Evolutionary conservation across 2,797 vertebrate genomes (phyloP).

Genomic region (Sebastes umbrosus): DNA sequence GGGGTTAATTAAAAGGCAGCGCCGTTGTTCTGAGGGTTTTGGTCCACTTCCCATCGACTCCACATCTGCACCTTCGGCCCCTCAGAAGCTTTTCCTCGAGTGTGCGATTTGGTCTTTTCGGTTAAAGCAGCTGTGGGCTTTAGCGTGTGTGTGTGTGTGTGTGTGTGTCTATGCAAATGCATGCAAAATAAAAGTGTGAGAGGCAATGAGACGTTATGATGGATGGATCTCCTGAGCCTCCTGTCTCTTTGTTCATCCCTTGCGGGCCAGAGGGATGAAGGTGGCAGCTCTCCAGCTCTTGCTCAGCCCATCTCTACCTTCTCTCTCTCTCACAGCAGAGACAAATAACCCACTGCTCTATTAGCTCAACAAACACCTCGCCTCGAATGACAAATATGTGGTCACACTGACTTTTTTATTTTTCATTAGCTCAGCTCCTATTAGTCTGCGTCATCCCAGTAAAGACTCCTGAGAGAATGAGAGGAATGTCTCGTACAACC

Average conservation of each 20-base stretch:
- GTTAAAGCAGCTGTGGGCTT: constrained; percentile 21
- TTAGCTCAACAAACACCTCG: constrained; percentile 63
- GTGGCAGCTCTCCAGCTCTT: constrained; percentile 65
- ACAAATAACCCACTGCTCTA: constrained; percentile 54
- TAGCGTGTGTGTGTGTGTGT: neutral
- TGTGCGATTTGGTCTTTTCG: constrained; percentile 6
- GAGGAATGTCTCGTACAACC: neutral
- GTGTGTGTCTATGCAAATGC: neutral
- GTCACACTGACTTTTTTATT: constrained; percentile 46
- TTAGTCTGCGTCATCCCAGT: constrained; percentile 31
- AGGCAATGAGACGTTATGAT: constrained; percentile 58
- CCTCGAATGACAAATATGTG: constrained; percentile 46
- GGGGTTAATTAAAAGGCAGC: constrained; percentile 64
- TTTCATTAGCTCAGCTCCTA: constrained; percentile 38
- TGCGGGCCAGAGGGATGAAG: constrained; percentile 49
- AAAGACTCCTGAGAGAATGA: constrained; percentile 24
- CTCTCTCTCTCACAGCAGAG: neutral
- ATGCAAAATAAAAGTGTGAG: constrained; percentile 27
- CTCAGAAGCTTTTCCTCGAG: neutral
- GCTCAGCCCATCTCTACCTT: constrained; percentile 20
- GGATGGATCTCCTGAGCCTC: constrained; percentile 63
- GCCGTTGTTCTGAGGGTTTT: neutral
- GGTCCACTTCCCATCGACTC: constrained; percentile 39
- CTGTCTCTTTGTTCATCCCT: constrained; percentile 63
- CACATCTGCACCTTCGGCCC: constrained; percentile 13